Percentiles rank a stretch among this genome's conserved stretches.
Conservation (phyloP, 1,140 invertebrate genomes). For the Campoletis sonorensis region DNA sequence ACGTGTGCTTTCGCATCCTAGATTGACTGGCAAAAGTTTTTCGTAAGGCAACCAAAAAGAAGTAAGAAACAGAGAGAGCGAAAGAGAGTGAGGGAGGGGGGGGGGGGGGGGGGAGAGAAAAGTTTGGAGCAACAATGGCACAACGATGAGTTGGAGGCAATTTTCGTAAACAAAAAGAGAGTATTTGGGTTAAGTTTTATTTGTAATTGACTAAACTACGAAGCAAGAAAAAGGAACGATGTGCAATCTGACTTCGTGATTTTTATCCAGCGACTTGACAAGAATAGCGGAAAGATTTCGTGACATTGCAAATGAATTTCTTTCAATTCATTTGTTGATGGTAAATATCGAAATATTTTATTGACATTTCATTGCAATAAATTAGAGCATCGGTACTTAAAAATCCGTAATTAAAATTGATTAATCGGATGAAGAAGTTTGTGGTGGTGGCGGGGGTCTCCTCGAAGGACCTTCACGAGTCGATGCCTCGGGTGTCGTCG, state of each 20-base stretch:
- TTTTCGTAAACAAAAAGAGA: background rate
- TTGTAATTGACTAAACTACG: background rate
- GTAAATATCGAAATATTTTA: too few species aligned
- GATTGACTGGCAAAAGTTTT: background rate
- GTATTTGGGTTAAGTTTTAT: background rate
- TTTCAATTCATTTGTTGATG: too few species aligned
- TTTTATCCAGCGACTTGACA: too few species aligned
- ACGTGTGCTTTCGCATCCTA: conserved; percentile 9
- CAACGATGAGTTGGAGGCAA: background rate
- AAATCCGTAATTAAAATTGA: too few species aligned
- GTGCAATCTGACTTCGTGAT: background rate
- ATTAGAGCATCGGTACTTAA: too few species aligned
- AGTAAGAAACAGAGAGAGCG: too few species aligned
- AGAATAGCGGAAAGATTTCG: too few species aligned
- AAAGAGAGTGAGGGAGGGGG: background rate
- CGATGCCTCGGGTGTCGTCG: background rate
- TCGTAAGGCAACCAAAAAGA: background rate
- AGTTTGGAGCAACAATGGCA: background rate
- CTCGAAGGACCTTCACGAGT: conserved; percentile 21
- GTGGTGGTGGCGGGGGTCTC: too few species aligned
- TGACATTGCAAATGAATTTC: too few species aligned
- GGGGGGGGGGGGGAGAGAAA: background rate
- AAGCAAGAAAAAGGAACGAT: background rate
- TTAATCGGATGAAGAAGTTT: too few species aligned
- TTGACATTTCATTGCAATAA: too few species aligned